These are phyloP conservation scores for Ardeotis arabs DNA, from an alignment of 2,113 vertebrate genomes.

Conservation along the genomic window DNA sequence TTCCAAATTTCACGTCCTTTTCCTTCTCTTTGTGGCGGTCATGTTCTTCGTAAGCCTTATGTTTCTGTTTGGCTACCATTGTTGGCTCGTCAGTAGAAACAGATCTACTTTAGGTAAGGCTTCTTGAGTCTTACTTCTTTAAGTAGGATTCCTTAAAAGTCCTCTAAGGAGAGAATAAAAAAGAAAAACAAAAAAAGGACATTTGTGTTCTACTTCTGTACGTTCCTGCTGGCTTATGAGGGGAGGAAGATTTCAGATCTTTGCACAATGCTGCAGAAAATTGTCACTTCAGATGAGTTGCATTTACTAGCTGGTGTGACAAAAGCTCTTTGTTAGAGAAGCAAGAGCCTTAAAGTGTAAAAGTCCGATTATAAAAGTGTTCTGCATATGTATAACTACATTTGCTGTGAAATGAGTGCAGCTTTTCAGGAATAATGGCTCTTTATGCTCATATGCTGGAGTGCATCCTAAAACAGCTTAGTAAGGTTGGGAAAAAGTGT, in stretches of 20 bases:
- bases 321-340: neutral
- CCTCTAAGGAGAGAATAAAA: neutral
- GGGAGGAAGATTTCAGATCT: neutral
- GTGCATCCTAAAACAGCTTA: neutral
- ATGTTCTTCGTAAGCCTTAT: slow-evolving; percentile 98
- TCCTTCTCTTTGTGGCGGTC: slow-evolving; percentile 95
- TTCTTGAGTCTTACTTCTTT: neutral
- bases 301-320: neutral
- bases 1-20: slow-evolving; percentile 95
- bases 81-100: slow-evolving; percentile 95
- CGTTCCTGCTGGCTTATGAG: neutral
- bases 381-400: neutral
- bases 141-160: neutral
- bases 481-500: neutral
- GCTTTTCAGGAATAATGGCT: neutral
- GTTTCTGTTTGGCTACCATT: slow-evolving; percentile 97
- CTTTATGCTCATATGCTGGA: neutral
- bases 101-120: slow-evolving; percentile 93
- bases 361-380: neutral
- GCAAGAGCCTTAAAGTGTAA: neutral
- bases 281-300: neutral
- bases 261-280: neutral
- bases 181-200: neutral
- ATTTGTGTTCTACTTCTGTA: neutral
- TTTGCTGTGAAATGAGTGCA: neutral